A percentile compares a stretch with the other conserved stretches of the same genome.
These are phyloP conservation scores for Brachionus manjavacas DNA, from an alignment of 1,140 invertebrate species.

Conservation along the genomic window DNA sequence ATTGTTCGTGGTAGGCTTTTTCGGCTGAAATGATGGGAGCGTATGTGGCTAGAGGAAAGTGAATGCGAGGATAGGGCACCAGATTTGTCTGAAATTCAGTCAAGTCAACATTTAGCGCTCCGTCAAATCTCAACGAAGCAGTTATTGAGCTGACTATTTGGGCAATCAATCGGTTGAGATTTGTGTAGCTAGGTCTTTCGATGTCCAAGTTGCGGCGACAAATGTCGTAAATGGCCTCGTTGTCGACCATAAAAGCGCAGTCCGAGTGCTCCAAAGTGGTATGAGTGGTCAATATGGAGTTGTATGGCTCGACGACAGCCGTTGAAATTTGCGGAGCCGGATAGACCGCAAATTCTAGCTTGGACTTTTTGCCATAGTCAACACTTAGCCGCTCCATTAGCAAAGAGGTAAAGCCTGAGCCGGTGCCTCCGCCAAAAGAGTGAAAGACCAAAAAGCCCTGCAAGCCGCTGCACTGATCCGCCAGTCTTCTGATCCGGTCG, in stretches of 20 bases:
- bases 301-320: conserved; percentile 58
- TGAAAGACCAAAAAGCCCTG: conserved; percentile 43
- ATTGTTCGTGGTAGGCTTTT: conserved; percentile 57
- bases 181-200: conserved; percentile 73
- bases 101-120: conserved; percentile 50
- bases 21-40: conserved; percentile 64
- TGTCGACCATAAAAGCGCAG: conserved; percentile 67
- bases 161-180: conserved; percentile 72
- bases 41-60: conserved; percentile 74
- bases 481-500: conserved; percentile 61
- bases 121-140: conserved; percentile 62
- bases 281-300: conserved; percentile 56
- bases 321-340: conserved; percentile 69
- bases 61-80: conserved; percentile 60
- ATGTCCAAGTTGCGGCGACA: conserved; percentile 77
- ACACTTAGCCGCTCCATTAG: conserved; percentile 81
- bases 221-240: conserved; percentile 80
- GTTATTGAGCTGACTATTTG: conserved; percentile 82
- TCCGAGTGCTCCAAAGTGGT: conserved; percentile 55
- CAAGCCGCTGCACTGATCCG: conserved; percentile 43
- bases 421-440: conserved; percentile 63
- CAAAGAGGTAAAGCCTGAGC: conserved; percentile 77
- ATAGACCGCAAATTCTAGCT: conserved; percentile 78
- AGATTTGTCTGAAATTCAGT: conserved; percentile 52
- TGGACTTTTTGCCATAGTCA: conserved; percentile 82